A percentile compares a stretch with the other conserved stretches of the same genome.
These are phyloP conservation scores for Parochlus steinenii DNA, from an alignment of 2,888 invertebrate species.

Conservation along the genomic window DNA sequence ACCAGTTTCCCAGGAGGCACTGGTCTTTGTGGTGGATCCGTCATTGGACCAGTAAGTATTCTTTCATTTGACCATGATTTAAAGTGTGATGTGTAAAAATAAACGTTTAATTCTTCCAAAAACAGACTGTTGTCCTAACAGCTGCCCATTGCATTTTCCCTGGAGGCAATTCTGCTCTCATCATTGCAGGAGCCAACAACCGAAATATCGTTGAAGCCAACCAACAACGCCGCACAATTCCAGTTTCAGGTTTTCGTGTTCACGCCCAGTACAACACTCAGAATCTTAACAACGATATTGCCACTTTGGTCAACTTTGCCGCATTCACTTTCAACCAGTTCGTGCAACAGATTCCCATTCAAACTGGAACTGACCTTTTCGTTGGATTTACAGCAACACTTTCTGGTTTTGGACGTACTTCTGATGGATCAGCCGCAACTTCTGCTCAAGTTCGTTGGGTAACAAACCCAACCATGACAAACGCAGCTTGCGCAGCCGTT, in stretches of 20 bases:
- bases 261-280: slow-evolving; percentile 14
- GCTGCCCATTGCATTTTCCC: slow-evolving; percentile 2
- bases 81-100: too few species aligned
- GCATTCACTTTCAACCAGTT: slow-evolving; percentile 21
- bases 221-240: slow-evolving; percentile 4
- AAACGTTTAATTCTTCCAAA: too few species aligned
- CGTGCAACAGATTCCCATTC: slow-evolving; percentile 20
- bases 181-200: slow-evolving; percentile 2
- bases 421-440: slow-evolving; percentile 16
- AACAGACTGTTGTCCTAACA: background rate
- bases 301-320: slow-evolving; percentile 15
- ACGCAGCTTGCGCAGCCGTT: slow-evolving; percentile 19
- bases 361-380: slow-evolving; percentile 23
- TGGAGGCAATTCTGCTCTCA: background rate
- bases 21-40: background rate
- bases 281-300: slow-evolving; percentile 12
- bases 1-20: background rate
- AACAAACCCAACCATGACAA: slow-evolving; percentile 22
- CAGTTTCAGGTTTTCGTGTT: background rate
- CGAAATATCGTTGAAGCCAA: background rate
- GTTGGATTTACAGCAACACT: slow-evolving; percentile 23
- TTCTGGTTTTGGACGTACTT: slow-evolving; percentile 19
- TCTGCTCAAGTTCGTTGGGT: slow-evolving; percentile 20
- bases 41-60: slow-evolving; percentile 3
- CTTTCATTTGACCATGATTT: too few species aligned